Evolutionary conservation across 2,113 vertebrate species (phyloP).

Genomic region (Platysteira castanea): DNA sequence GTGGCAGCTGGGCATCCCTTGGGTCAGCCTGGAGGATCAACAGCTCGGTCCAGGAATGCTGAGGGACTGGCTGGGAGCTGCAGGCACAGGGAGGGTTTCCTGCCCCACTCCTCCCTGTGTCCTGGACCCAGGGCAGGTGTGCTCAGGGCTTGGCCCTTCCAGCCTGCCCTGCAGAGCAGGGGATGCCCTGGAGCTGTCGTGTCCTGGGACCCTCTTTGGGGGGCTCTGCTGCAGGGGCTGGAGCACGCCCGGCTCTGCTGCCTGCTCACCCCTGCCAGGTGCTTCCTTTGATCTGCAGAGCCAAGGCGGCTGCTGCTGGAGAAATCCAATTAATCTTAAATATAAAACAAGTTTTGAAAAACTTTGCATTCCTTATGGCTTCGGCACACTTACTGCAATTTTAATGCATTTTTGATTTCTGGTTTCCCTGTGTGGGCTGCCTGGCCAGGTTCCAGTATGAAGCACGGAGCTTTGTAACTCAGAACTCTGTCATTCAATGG

Average conservation of each 20-base stretch:
- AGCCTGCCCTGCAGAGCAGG: neutral
- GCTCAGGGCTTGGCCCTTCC: neutral
- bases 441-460: neutral
- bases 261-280: neutral
- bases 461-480: neutral
- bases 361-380: neutral
- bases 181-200: rapidly evolving
- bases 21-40: neutral
- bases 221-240: neutral
- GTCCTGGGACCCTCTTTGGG: neutral
- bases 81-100: neutral
- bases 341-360: neutral
- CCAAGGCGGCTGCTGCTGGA: neutral
- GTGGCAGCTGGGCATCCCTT: neutral
- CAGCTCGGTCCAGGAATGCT: rapidly evolving
- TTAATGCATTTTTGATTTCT: neutral
- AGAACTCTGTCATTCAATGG: neutral
- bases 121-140: rapidly evolving
- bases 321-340: neutral
- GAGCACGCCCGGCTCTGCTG: neutral
- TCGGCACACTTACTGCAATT: neutral
- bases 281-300: neutral
- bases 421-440: neutral
- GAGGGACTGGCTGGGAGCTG: neutral
- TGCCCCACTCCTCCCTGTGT: rapidly evolving